Evolutionary conservation across 1,140 invertebrate genomes (phyloP), one percentile per base, ranked within the genome.

Genomic region (Leptinotarsa undecemlineata): DNA sequence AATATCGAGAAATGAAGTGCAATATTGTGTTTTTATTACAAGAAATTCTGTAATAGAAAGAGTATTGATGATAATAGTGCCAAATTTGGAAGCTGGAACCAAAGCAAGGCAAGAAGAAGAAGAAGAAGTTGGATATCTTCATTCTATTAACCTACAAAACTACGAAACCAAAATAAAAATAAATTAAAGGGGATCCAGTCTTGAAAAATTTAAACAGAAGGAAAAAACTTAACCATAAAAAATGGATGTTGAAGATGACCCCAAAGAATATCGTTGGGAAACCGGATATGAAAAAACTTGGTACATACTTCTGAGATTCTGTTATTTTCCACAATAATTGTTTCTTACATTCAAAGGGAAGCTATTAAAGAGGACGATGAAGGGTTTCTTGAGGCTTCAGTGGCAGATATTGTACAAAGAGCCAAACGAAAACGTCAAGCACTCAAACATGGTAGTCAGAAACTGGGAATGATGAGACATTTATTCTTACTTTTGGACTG

Each of bases 221-320:
- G 26, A 33, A 33, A 33, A 33, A 33, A 33, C 26, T 1, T 33
- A 6, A 5, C 21, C 5, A 20, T 13, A 8, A 23, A 64, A 64
- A 75, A 84, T 82, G 80, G 78, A 89, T 71, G 92, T 94, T 68
- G 93, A 96, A 69, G 94, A 95, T 61, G 95, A 96, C 83, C 90
- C 91, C 61, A 96, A 96, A 82, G 96, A 96, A 83, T 98, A 98
- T 84, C 90, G 96, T 23, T 98, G 96, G 96, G 96, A 98, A 85
- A 96, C 94, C 61, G 97, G 96, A 81, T 99, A 98, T 87, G 96
- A 99, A 86, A 96, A 96, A 86, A 97, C 95, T 83, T 97, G 96
- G 96, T 95, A 88, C 87, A 83, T 85, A 71, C 1, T 48, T 11
- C 20, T 60, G 42, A 42, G 33, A 42, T 42, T 42, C 60, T 67